phyloP scores from a whole-genome alignment of 1,140 invertebrate species.

The Zaprionus camerounensis region DNA sequence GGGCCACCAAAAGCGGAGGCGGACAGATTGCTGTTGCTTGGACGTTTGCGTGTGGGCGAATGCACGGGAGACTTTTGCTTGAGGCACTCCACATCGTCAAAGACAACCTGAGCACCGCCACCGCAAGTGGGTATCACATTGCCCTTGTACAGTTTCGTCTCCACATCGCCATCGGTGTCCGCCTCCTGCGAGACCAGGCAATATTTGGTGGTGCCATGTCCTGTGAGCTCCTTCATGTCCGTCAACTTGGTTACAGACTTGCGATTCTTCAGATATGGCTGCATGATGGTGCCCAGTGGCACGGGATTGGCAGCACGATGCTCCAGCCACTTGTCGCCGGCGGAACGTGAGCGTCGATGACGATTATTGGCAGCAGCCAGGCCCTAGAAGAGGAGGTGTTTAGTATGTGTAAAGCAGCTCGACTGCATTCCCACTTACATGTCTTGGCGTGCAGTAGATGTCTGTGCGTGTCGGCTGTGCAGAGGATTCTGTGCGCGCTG shows the following conservation, averaged over 20 bases:
- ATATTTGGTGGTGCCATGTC: slow-evolving; percentile 93
- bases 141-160: slow-evolving; percentile 97
- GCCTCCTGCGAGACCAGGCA: slow-evolving; percentile 95
- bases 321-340: slow-evolving; percentile 94
- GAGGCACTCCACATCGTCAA: slow-evolving; percentile 96
- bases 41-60: slow-evolving; percentile 77
- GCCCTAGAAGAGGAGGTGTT: slow-evolving; percentile 74
- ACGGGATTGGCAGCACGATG: slow-evolving; percentile 91
- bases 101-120: slow-evolving; percentile 97
- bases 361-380: slow-evolving; percentile 89
- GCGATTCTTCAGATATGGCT: slow-evolving; percentile 92
- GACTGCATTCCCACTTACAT: slow-evolving; percentile 46
- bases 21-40: slow-evolving; percentile 65
- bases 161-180: slow-evolving; percentile 95
- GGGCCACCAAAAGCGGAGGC: slow-evolving; percentile 55
- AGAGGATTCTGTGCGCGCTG: slow-evolving; percentile 59
- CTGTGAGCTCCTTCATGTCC: slow-evolving; percentile 89
- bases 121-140: slow-evolving; percentile 96
- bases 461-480: slow-evolving; percentile 61
- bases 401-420: neutral
- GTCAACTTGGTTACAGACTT: slow-evolving; percentile 93
- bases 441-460: slow-evolving; percentile 69
- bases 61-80: slow-evolving; percentile 91
- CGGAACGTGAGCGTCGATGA: slow-evolving; percentile 91
- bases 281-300: slow-evolving; percentile 93